Conservation (phyloP, 2,113 vertebrate species). For the Charina bottae region DNA sequence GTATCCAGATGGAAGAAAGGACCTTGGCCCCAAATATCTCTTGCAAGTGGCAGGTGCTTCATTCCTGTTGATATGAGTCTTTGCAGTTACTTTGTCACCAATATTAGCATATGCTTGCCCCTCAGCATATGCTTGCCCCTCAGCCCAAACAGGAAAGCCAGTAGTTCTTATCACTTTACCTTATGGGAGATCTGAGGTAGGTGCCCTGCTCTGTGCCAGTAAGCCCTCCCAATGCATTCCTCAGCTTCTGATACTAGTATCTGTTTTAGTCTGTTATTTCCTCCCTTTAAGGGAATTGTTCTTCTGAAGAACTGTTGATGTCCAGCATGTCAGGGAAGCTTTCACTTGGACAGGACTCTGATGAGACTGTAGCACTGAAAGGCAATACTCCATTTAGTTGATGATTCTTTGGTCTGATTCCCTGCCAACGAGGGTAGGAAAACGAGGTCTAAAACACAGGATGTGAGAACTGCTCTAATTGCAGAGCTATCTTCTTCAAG, state of each 20-base stretch:
- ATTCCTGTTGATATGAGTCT: slow-evolving; percentile 2
- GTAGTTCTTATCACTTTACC: neutral
- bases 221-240: neutral
- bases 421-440: neutral
- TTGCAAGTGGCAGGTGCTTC: neutral
- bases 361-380: neutral
- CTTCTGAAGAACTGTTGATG: neutral
- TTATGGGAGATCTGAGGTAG: neutral
- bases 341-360: neutral
- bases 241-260: neutral
- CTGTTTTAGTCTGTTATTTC: neutral
- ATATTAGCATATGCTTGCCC: neutral
- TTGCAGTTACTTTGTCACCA: neutral
- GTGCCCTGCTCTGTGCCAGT: neutral
- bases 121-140: neutral
- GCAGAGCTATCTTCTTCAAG: neutral
- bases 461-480: neutral
- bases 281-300: neutral
- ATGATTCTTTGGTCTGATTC: neutral
- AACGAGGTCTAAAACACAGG: neutral
- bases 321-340: neutral
- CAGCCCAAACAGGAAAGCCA: slow-evolving; percentile 2
- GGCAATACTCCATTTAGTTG: neutral
- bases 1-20: neutral
- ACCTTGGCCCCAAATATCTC: neutral